A percentile compares a stretch with the other conserved stretches of the same genome.
Evolutionary conservation across 1,140 invertebrate species (phyloP).

Genomic region (Ceratitis capitata): DNA sequence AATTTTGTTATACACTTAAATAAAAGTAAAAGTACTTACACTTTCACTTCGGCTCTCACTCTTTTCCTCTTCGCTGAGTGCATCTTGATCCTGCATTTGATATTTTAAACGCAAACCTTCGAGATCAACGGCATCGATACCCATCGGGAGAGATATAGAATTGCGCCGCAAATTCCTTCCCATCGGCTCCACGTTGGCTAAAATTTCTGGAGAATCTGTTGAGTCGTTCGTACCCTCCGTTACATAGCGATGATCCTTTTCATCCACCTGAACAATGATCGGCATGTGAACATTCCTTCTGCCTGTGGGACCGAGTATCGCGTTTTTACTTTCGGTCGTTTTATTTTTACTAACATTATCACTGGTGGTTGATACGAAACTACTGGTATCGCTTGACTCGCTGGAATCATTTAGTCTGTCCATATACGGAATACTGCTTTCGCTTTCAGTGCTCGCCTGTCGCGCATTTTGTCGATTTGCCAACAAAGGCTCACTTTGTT

Average conservation of each 20-base stretch:
- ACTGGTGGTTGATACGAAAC: too few relatives aligned
- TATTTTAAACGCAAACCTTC: conserved; percentile 56
- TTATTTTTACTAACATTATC: neutral
- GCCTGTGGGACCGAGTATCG: too few relatives aligned
- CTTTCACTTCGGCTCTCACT: conserved; percentile 50
- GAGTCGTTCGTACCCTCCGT: neutral
- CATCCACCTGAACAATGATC: neutral
- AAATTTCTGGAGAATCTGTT: neutral
- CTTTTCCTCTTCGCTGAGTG: conserved; percentile 55
- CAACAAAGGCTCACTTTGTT: neutral
- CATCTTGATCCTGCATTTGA: conserved; percentile 59
- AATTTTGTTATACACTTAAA: too few relatives aligned
- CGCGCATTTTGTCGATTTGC: neutral
- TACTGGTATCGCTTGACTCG: neutral
- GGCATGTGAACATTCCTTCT: conserved; percentile 26
- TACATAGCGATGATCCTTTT: neutral
- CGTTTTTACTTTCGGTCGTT: neutral
- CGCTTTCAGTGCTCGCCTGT: neutral
- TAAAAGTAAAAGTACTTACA: conserved; percentile 60
- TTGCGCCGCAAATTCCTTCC: conserved; percentile 51
- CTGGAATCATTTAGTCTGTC: conserved; percentile 13
- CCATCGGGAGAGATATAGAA: conserved; percentile 60
- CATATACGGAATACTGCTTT: conserved; percentile 17
- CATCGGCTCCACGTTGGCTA: neutral
- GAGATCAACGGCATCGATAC: conserved; percentile 58